Base-by-base conservation (phyloP, 1,140 invertebrate genomes). In the Vollenhovia emeryi region DNA sequence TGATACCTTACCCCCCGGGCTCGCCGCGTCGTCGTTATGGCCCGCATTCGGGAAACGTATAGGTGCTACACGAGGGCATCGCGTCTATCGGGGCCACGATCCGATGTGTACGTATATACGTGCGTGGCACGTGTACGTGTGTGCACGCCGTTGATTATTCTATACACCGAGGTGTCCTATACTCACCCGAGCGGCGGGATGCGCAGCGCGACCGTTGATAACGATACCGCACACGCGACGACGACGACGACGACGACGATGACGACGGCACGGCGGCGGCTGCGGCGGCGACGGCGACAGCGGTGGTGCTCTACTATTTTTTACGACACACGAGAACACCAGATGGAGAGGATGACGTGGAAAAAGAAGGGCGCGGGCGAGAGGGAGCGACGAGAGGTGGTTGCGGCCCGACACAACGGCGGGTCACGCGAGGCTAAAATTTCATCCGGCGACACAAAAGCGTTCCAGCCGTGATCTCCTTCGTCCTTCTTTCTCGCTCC, bases 181-280 rank as follows among this genome's bases (percentile, higher is more conserved):
- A 62, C 15, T 62, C 36, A 43, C 45, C 50, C 48, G 50, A 57
- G n/a, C 52, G 40, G 55, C 9, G 57, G 45, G 82, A 76, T 84
- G 73, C 24, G 21, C 57, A 64, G n/a, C 27, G 55, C 74, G 83
- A 68, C 68, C 78, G 84, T 71, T 86, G 82, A 85, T 87, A 88
- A 88, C 73, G 82, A 83, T 84, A 79, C 30, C 76, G 45, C 45
- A 55, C 89, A 90, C 87, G 87, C 87, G 87, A 88, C 57, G 85
- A 45, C 68, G 69, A 78, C 27, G 59, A 57, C 59, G 75, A 11
- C 55, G 36, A 43, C 64, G 36, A 43, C 55, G 33, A n/a, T n/a
- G n/a, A n/a, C n/a, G n/a, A n/a, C n/a, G n/a, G n/a, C n/a, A n/a
- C n/a, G n/a, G n/a, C n/a, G n/a, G n/a, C n/a, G n/a, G n/a, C n/a